Base-by-base conservation (phyloP, 2,113 vertebrate species). In the Dromas ardeola region DNA sequence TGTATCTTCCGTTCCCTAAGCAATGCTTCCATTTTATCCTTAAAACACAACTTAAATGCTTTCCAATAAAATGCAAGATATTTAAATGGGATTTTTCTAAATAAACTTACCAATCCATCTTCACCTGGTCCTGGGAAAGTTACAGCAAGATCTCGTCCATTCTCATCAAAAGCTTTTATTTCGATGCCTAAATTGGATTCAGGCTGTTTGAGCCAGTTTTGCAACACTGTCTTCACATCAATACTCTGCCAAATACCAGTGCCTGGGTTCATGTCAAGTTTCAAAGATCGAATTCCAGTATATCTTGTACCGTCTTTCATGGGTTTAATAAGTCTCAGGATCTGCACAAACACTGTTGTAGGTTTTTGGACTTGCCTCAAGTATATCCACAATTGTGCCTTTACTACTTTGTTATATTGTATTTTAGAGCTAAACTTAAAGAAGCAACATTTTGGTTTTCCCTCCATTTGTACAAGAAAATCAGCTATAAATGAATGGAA, bases 181-280 rank as follows among this genome's bases (percentile, higher is more conserved):
- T 99, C 99, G 96, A 99, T 99, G 96, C 99, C 99, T 98, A 99
- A 98, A 98, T 99, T 99, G 97, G 99, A 99, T 98, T 99, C 99
- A 49, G 99, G 99, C 98, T 99, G 99, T 98, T 99, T 99, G 98
- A 99, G 98, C 99, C 99, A 99, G 95, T 99, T 99, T 66, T 98
- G 98, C 97, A 99, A 79, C 95, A 99, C 99, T 95, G 99, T 99
- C 97, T 99, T 99, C 97, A 99, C 99, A 94, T 99, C 99, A 86
- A 99, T 99, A 78, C 99, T 99, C 95, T 99, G 99, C 99, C 99
- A 99, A 81, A 99, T 99, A 91, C 98, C 98, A 95, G 98, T 97
- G 86, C 99, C 99, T 83, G 99, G 98, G 83, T 97, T 99, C 98
- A 99, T 98, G 96, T 99, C 99, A 74, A 99, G 98, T 98, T 99